Evolutionary conservation across 2,797 vertebrate species (phyloP), one percentile per base, ranked within the genome.

Genomic region (Podarcis lilfordi): DNA sequence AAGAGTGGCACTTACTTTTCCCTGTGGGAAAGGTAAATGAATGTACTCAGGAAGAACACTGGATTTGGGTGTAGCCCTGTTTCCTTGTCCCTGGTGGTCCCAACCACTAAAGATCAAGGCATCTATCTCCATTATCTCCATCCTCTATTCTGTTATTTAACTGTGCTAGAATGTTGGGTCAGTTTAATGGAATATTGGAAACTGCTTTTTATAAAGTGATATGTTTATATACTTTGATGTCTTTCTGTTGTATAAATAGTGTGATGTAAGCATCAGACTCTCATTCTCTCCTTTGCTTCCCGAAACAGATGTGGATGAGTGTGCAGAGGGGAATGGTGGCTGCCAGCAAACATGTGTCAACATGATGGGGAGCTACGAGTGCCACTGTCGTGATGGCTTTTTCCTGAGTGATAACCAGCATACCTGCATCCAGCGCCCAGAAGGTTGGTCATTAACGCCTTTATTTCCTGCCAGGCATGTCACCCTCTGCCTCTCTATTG

Each of bases 311-410:
- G 98, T 99, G 96, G 98, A 99, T 1, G 98, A 99, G 95, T 99
- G 99, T 94, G 97, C 97, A 0, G 98, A 99, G 92, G 98, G 98
- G 77, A 99, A 99, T 1, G 99, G 99, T 0, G 99, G 99, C 88
- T 99, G 99, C 95, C 99, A 99, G 90, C 99, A 99, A 97, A 98
- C 98, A 92, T 99, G 99, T 27, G 97, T 99, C 97, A 99, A 99
- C 97, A 99, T 99, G 98, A 99, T 99, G 99, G 99, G 99, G 93
- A 99, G 99, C 96, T 99, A 99, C 0, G 99, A 99, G 94, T 99
- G 99, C 93, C 98, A 98, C 93, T 99, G 99, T 96, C 93, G 98
- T 74, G 99, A 99, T 72, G 99, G 99, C 80, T 99, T 99, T 97
- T 99, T 99, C 95, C 97, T 99, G 94, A 99, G 98, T 1, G 98